Evolutionary conservation across 2,888 invertebrate species (phyloP), one percentile per base, ranked within the genome.

Genomic region (Apomyelois bistriatella): DNA sequence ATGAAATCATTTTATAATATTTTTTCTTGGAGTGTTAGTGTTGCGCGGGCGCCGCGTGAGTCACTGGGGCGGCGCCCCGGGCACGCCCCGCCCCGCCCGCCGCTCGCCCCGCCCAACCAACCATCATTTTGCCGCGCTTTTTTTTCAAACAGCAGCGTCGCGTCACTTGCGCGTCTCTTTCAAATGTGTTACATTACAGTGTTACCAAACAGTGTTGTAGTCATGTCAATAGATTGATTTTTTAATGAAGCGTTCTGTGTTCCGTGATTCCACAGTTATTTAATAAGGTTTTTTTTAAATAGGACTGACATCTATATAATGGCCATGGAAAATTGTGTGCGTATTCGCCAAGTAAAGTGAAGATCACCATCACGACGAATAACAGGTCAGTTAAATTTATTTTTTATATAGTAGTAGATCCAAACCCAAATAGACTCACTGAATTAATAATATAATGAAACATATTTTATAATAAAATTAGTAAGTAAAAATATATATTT

Each of bases 121-220:
- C 81, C 83, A 86, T 82, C 68, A 82, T 84, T 86, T 85, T 84
- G 78, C 82, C 82, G 82, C 82, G 79, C 79, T 85, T 86, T 87
- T 87, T 73, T 82, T 82, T 82, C 77, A 72, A 76, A 80, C 78
- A 77, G 7, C n/a, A 32, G 76, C 68, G 68, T 72, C 74, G 82
- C 80, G 80, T 85, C 84, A 85, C n/a, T n/a, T n/a, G n/a, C 78
- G 6, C 15, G 12, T 12, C 13, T 7, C 40, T 40, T 40, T 16
- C 8, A 40, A 40, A 80, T 77, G 71, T 87, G 82, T 35, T 46
- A 35, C 46, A 46, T 35, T 16, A 41, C 22, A 41, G 41, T 41
- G 46, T 83, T 88, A 81, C 84, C 82, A 88, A 87, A 87, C 83
- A 85, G 73, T 79, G 67, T 64, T 73, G 65, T 64, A 68, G 72